Evolutionary conservation across 2,113 vertebrate genomes (phyloP).

Genomic region (Mesocricetus auratus): DNA sequence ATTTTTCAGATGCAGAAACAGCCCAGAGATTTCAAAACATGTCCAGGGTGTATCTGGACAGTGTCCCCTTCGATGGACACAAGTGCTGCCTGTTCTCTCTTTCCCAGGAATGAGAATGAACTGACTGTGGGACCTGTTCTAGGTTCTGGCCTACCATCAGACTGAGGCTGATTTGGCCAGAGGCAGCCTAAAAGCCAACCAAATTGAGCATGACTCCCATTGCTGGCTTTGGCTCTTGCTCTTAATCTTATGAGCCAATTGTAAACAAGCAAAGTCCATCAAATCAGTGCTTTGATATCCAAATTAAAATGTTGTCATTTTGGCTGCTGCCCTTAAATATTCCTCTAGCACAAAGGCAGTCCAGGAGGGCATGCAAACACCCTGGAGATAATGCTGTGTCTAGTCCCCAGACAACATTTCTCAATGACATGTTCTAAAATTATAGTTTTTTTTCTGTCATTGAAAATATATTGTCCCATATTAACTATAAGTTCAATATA

Average conservation of each 20-base stretch:
- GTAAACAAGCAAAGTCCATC: constrained; percentile 53
- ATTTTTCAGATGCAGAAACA: constrained; percentile 85
- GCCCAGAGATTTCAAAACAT: constrained; percentile 82
- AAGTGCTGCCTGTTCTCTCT: constrained; percentile 80
- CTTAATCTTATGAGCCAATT: constrained; percentile 60
- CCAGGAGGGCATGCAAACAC: constrained; percentile 45
- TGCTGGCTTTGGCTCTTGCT: constrained; percentile 68
- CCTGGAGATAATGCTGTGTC: constrained; percentile 51
- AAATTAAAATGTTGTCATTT: constrained; percentile 70
- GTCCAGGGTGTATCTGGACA: constrained; percentile 78
- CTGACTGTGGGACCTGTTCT: constrained; percentile 75
- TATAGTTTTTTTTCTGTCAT: constrained; percentile 54
- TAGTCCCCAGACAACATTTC: constrained; percentile 66
- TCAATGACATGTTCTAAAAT: constrained; percentile 48
- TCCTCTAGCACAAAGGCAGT: constrained; percentile 41
- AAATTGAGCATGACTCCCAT: constrained; percentile 65
- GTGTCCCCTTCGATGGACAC: constrained; percentile 81
- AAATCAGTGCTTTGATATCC: constrained; percentile 53
- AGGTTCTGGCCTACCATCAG: constrained; percentile 70
- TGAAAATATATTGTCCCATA: constrained; percentile 54
- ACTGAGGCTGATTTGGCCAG: constrained; percentile 64
- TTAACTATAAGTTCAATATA: constrained; percentile 37
- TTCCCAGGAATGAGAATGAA: constrained; percentile 80
- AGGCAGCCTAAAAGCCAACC: constrained; percentile 49
- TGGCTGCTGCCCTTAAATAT: constrained; percentile 64